Base-by-base conservation (phyloP, 2,113 vertebrate genomes). In the Candoia aspera region DNA sequence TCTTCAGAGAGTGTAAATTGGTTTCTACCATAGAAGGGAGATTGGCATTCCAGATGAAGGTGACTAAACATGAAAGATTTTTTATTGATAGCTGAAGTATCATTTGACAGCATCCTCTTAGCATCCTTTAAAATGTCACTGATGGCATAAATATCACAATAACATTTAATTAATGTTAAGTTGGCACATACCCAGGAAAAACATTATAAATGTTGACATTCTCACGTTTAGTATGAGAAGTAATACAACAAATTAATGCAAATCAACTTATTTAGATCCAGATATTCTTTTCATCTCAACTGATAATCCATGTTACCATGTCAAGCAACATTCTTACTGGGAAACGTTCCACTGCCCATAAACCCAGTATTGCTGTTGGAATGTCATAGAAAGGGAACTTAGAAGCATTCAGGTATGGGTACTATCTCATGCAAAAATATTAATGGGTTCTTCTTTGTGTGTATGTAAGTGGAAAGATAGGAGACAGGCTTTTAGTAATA, bases 71-170 rank as follows among this genome's bases (percentile, higher is more conserved):
- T 37, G 86, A 95, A 1, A 90, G 92, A 94, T 93, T 58, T 94
- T 92, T 55, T 95, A 96, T 96, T 91, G 93, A 95, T 94, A 91
- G 73, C 21, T 58, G 49, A 91, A 68, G 21, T 91, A 57, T 53
- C 79, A 64, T 88, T 49, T 85, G 90, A 91, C 53, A 68, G 59
- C 24, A 88, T 68, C 90, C 73, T 93, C 86, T 86, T 46, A 88
- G 73, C 58, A 93, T 88, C 24, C 24, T 88, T 88, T 91, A 53
- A 91, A 93, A 93, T 91, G 90, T 89, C 92, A 93, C 49, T 58
- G 92, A 86, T 89, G 87, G 79, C 73, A 93, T 91, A 91, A 64
- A 93, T 91, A 91, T 46, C 73, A 91, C 79, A 91, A 93, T 91
- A 91, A 91, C 59, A 88, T 89, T 93, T 91, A 91, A 91, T 91